These are phyloP conservation scores for Lasioglossum pauxillum DNA, from an alignment of 2,888 invertebrate genomes.

Conservation along the genomic window DNA sequence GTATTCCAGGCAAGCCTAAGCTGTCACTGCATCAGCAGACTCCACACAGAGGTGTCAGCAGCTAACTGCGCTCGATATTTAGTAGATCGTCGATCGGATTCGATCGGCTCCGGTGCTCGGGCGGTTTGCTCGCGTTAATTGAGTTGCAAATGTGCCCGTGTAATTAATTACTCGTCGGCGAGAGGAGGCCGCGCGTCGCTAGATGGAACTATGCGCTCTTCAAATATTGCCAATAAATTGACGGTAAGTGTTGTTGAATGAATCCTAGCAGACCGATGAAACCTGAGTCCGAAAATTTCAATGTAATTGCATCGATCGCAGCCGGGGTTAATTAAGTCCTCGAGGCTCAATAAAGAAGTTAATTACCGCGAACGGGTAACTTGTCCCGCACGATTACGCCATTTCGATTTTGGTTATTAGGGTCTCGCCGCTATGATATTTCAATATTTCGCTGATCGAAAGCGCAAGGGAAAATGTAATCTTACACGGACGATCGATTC, in stretches of 20 bases:
- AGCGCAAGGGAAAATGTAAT: not conserved
- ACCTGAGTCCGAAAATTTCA: not conserved
- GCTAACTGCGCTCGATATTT: not conserved
- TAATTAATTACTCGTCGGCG: slow-evolving; percentile 14
- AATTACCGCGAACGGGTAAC: not conserved
- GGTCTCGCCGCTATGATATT: not conserved
- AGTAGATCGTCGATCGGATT: slow-evolving; percentile 27
- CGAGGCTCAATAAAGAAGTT: not conserved
- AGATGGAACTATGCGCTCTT: not conserved
- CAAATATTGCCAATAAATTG: not conserved
- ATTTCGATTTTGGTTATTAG: not conserved
- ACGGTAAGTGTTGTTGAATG: slow-evolving; percentile 1
- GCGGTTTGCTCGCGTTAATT: not conserved
- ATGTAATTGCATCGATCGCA: not conserved
- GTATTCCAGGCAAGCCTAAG: not conserved
- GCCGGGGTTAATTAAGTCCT: not conserved
- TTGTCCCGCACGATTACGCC: not conserved
- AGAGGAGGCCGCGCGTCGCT: not conserved
- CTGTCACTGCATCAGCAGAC: not conserved
- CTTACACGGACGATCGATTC: not conserved
- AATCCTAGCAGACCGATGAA: not conserved
- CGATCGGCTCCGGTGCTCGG: not conserved
- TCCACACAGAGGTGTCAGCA: not conserved
- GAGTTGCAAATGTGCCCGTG: not conserved
- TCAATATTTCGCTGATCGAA: not conserved